Base-by-base conservation (phyloP, 64 coral and sea anemone species). In the Montipora cactus region DNA sequence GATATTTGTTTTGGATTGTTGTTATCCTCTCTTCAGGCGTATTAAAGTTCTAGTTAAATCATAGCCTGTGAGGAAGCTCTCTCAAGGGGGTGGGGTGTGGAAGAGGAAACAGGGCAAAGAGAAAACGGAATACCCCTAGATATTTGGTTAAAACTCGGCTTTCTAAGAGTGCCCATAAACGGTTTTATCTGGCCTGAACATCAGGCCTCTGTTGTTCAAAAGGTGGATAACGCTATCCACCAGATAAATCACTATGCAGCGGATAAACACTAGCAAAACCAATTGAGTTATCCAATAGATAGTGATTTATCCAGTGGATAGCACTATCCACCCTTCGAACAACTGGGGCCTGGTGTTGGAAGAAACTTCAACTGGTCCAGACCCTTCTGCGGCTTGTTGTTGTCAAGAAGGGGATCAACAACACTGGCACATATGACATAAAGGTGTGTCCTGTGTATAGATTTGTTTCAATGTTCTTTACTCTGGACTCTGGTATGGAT, bases 381-480 rank as follows among this genome's bases (percentile, higher is more conserved):
- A 12, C 22, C 12, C 16, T 80, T 79, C 75, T 87, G 74, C 5
- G 83, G 74, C n/a, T 79, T 88, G 7, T 7, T 80, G 46, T 19
- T 88, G 46, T 93, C 84, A 45, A 93, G 77, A 2, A 74, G 25
- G 8, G 92, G 84, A 20, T 75, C 47, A 5, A 73, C 37, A 7
- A 81, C 84, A 73, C 84, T 88, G 84, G 74, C 92, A 8, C 45
- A 37, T 72, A 93, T 81, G 18, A 76, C 76, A 71, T 81, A 93
- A 61, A 89, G 84, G 49, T 94, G 92, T 7, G 92, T 94, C 85
- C 92, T 88, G 25, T 94, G 92, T 1, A 89, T 5, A 2, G 77
- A 94, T 22, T 89, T 59, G 64, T 94, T 94, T 16, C 76, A 9
- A 45, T 88, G 83, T 5, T 75, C 85, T 13, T 72, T 94, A 1